Conservation (phyloP, 2,888 invertebrate genomes). For the Acrocyrtus sp. region DNA sequence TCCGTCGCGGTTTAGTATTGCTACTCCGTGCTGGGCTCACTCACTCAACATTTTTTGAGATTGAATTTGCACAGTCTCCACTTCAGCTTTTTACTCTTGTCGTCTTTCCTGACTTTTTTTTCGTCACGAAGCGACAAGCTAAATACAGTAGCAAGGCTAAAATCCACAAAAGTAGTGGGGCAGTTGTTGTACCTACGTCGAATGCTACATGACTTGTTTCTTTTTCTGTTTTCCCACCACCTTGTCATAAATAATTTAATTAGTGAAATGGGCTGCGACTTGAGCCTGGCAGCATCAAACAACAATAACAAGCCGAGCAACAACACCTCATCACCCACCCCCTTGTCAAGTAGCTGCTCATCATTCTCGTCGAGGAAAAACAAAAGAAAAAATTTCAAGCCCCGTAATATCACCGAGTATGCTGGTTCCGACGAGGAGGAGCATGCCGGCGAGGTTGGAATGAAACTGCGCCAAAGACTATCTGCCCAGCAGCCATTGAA, state of each 20-base stretch:
- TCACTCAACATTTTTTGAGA: no score
- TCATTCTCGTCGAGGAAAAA: slow-evolving; percentile 69
- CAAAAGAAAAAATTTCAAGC: slow-evolving; percentile 82
- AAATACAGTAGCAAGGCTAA: no score
- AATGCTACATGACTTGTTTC: no score
- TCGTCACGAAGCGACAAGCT: no score
- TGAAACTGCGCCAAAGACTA: slow-evolving; percentile 42
- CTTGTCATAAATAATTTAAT: slow-evolving; percentile 42
- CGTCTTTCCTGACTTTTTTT: no score
- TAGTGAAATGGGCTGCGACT: slow-evolving; percentile 63
- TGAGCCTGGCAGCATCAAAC: slow-evolving; percentile 52
- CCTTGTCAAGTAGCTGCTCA: slow-evolving; percentile 50
- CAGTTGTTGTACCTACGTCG: no score
- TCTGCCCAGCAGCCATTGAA: slow-evolving; percentile 43
- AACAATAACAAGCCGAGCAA: slow-evolving; percentile 51
- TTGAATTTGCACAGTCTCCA: no score
- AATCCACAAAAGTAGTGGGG: no score
- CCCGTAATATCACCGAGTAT: slow-evolving; percentile 74
- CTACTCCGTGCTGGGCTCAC: no score
- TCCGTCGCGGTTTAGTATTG: no score
- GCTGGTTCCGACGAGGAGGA: slow-evolving; percentile 64
- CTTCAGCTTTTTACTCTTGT: no score
- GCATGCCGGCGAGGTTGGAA: slow-evolving; percentile 42
- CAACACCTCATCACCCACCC: slow-evolving; percentile 52
- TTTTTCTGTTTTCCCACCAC: slow-evolving; percentile 13